Conservation (phyloP, 2,888 invertebrate genomes). For the Mechanitis messenoides region DNA sequence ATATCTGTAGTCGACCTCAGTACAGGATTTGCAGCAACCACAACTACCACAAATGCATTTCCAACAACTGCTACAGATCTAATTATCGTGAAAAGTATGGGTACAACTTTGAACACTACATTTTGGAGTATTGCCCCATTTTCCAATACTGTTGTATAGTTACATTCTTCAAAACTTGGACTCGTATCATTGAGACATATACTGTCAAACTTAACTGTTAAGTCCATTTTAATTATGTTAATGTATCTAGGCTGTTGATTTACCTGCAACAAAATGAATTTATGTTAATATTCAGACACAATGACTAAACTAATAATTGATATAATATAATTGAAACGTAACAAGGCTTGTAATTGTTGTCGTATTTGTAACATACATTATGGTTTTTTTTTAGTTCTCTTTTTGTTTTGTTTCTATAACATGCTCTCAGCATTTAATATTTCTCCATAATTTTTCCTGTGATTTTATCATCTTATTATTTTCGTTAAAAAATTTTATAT, state of each 20-base stretch:
- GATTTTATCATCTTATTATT: too few relatives aligned
- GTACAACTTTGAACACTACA: slow-evolving; percentile 84
- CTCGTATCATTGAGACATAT: slow-evolving; percentile 63
- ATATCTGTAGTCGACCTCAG: slow-evolving; percentile 96
- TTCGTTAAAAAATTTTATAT: too few relatives aligned
- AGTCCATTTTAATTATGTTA: slow-evolving; percentile 46
- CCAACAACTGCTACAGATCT: slow-evolving; percentile 92
- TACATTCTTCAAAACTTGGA: slow-evolving; percentile 52
- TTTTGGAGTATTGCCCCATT: slow-evolving; percentile 77
- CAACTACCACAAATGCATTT: slow-evolving; percentile 91
- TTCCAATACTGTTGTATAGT: slow-evolving; percentile 60
- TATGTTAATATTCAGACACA: neutral
- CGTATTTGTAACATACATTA: too few relatives aligned
- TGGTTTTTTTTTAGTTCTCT: too few relatives aligned
- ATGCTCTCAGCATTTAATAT: too few relatives aligned
- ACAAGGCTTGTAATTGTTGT: too few relatives aligned
- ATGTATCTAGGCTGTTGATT: slow-evolving; percentile 13
- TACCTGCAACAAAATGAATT: slow-evolving; percentile 48
- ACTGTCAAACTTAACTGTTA: slow-evolving; percentile 63
- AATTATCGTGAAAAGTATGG: slow-evolving; percentile 89
- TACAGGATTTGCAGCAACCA: slow-evolving; percentile 90
- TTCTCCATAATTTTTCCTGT: too few relatives aligned
- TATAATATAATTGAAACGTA: too few relatives aligned
- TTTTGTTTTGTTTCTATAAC: too few relatives aligned
- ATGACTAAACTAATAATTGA: too few relatives aligned